Evolutionary conservation across 2,888 invertebrate genomes (phyloP), one percentile per base, ranked within the genome.

Genomic region (Callyntrura sp.): DNA sequence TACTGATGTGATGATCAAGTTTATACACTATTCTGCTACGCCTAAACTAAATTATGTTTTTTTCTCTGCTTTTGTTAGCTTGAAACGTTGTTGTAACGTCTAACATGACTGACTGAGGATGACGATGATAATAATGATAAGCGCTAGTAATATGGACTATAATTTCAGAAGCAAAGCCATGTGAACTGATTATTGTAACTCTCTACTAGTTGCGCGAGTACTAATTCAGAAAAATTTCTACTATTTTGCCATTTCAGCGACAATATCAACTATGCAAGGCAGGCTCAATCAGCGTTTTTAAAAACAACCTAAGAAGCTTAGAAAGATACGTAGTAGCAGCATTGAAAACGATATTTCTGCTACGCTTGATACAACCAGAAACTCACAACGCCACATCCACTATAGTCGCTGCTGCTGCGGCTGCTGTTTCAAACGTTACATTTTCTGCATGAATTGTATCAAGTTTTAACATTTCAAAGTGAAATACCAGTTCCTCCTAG

Each of bases 91-190:
- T 45, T 73, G 70, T 73, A 45, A 73, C 70, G 70, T 73, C 14
- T 73, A n/a, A 73, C 70, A 45, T 73, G 45, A 45, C 70, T 73
- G 70, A 73, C 70, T 68, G 45, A 73, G 70, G 45, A 45, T 73
- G 70, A 73, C 70, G 70, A 45, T 65, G 12, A 28, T 28, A 14
- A 28, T 73, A 45, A 35, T 35, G 35, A 43, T 73, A 73, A 73
- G 20, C 20, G 35, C 1, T 35, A 28, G 20, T 68, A n/a, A 35
- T 55, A 55, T 17, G 35, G 35, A n/a, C n/a, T 68, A 35, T 68
- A 48, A n/a, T n/a, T n/a, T n/a, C n/a, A n/a, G n/a, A n/a, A n/a
- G n/a, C n/a, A n/a, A n/a, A n/a, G n/a, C 48, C 20, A 45, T 45
- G 20, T 20, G 1, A 9, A 17, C 20, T 73, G 70, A n/a, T n/a